Base-by-base conservation (phyloP, 2,113 vertebrate species). In the Rhinolophus ferrumequinum region DNA sequence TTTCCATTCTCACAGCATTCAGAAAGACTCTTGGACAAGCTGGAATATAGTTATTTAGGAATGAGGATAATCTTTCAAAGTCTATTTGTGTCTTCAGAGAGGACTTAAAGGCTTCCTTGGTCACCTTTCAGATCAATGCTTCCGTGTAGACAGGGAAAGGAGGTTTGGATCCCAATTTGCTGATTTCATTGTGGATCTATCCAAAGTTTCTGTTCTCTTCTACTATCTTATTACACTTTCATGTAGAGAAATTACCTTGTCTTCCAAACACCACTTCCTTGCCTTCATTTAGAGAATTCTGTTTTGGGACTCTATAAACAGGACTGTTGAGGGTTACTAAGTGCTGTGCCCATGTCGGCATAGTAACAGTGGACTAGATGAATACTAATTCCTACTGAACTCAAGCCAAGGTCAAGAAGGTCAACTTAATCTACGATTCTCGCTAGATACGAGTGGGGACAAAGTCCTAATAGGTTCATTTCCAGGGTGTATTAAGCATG, bases 161-260 rank as follows among this genome's bases (percentile, higher is more conserved):
- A 44, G 41, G 26, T 70, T 69, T 94, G 58, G 41, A 88, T 62
- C 19, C 16, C n/a, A 67, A 76, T 81, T 90, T 88, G 60, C 8
- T 89, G 66, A 83, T 50, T 91, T 88, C 28, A 88, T 19, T 73
- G 56, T 81, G 21, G 94, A 64, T 89, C 41, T 82, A 94, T 58
- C 50, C 0, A 70, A 86, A 95, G 84, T 93, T 18, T 92, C 58
- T 90, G 8, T 75, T 76, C 19, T 24, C 12, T 91, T 96, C 38
- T 50, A 90, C 38, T 93, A 69, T 14, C 16, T 82, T 66, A 91
- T 35, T 73, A 90, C 7, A 83, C 35, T 94, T 88, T 19, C 38
- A 96, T 4, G 18, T 47, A 85, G 24, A 96, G 47, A 96, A 96
- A 80, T 85, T 69, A 81, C n/a, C 18, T 52, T 93, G 35, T 87